Percentiles rank a stretch among this genome's conserved stretches.
phyloP scores from a whole-genome alignment of 2,888 invertebrate species.

The Ashinkailepas kermadecensis region DNA sequence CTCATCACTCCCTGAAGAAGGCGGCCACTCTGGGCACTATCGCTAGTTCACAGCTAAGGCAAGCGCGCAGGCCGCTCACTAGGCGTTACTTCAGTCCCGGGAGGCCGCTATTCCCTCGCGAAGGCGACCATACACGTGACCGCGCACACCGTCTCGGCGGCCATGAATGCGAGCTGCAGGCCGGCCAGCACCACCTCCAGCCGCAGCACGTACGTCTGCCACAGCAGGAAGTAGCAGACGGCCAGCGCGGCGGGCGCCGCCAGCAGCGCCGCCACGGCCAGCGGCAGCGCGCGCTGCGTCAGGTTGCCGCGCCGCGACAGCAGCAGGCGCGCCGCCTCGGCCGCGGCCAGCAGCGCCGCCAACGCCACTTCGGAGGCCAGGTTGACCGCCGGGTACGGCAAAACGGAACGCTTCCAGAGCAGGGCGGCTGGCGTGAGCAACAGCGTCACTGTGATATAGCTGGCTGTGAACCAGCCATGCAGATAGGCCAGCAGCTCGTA shows the following conservation, averaged over 20 bases:
- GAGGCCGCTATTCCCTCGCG: background rate
- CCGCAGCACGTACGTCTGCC: conserved; percentile 80
- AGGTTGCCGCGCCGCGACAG: conserved; percentile 79
- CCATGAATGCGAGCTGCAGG: conserved; percentile 75
- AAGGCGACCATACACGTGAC: conserved; percentile 57
- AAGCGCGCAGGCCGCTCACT: too few relatives aligned
- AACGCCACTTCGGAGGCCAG: conserved; percentile 70
- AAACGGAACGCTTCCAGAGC: conserved; percentile 42
- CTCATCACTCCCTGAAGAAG: too few relatives aligned
- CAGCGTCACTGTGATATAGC: conserved; percentile 41
- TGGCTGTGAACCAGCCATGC: conserved; percentile 43
- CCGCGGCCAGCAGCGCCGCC: conserved; percentile 62
- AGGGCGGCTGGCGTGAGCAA: too few relatives aligned
- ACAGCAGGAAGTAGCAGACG: conserved; percentile 77
- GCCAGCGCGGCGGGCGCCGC: conserved; percentile 76
- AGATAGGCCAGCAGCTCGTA: conserved; percentile 43
- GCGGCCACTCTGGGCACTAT: too few relatives aligned
- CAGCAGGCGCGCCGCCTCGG: conserved; percentile 74
- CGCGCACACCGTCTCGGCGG: conserved; percentile 71
- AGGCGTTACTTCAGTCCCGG: too few relatives aligned
- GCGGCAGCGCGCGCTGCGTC: conserved; percentile 64
- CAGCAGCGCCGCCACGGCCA: conserved; percentile 70
- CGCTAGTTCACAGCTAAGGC: too few relatives aligned
- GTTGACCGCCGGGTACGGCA: conserved; percentile 66
- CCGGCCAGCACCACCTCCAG: conserved; percentile 82